Evolutionary conservation across 92 coral and sea anemone species (phyloP), one percentile per base, ranked within the genome.

Genomic region (Heteractis magnifica): DNA sequence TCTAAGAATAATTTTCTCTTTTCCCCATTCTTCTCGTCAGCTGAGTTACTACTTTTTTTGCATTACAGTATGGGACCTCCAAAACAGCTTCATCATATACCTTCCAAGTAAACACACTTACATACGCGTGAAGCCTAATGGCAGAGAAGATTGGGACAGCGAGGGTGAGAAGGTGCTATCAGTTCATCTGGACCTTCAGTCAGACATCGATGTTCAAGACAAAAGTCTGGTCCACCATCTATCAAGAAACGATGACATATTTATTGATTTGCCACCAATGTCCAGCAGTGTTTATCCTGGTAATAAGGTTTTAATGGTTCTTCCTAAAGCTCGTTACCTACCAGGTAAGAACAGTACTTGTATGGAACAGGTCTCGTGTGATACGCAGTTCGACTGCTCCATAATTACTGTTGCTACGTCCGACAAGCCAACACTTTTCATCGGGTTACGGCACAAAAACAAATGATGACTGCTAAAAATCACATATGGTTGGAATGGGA

Each of bases 181-280:
- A 14, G 41, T 81, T 26, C 8, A 26, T 3, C 10, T 71, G 6
- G 65, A 70, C 14, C 14, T 48, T 5, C 18, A 50, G 3, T 41
- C 78, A 3, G 26, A 18, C 70, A 62, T 18, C 52, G 53, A 53
- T 50, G 16, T 4, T 0, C 8, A 49, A 71, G 55, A 18, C 60
- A 51, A 23, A 21, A 51, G 19, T 50, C 77, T 6, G 18, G 59
- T 10, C 13, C 83, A 77, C 41, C 44, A 34, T 58, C 8, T 78
- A 4, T 14, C 21, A 21, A 49, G 26, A 8, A 85, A 77, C 73
- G 78, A 51, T n/a, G 78, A 65, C 56, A 49, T 72, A 4, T 78
- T 65, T 15, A 41, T 72, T 70, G 88, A 85, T 52, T 16, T 85
- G 10, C 83, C 72, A 9, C 88, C 88, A 5, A 51, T n/a, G 6